Conservation (phyloP, 2,797 vertebrate genomes). For the Esox lucius region DNA sequence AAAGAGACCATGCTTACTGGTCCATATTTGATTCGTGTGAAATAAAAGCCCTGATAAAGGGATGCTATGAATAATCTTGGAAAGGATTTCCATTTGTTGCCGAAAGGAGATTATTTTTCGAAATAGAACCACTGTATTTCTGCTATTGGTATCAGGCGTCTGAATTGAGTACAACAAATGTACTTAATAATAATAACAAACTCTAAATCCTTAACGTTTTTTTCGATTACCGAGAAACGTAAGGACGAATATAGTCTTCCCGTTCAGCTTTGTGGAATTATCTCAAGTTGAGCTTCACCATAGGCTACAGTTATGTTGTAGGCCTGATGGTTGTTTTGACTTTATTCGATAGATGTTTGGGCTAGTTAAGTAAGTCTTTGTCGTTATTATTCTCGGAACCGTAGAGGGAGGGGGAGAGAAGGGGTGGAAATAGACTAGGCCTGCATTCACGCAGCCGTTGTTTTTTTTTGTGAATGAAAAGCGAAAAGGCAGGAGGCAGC, state of each 20-base stretch:
- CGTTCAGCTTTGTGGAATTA: too few species aligned
- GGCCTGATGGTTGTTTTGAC: neutral
- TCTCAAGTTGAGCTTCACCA: too few species aligned
- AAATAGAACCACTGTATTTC: too few species aligned
- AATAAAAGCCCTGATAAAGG: neutral
- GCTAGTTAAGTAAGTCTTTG: neutral
- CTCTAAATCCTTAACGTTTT: too few species aligned
- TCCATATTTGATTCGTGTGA: neutral
- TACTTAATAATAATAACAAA: too few species aligned
- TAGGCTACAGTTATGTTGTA: neutral
- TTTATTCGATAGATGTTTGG: neutral
- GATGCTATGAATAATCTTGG: neutral
- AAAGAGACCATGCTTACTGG: neutral
- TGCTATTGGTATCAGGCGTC: too few species aligned
- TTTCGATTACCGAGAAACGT: too few species aligned
- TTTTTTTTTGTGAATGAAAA: slow-evolving; percentile 61
- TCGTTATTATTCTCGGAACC: neutral
- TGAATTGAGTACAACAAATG: too few species aligned
- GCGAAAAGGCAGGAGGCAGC: slow-evolving; percentile 20
- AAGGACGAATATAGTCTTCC: too few species aligned
- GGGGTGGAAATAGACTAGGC: slow-evolving; percentile 29
- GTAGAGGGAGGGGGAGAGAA: slow-evolving; percentile 6
- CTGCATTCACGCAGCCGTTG: slow-evolving; percentile 32
- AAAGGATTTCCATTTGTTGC: neutral
- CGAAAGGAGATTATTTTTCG: neutral